Base-by-base conservation (phyloP, 2,888 invertebrate genomes). In the Tipula unca region DNA sequence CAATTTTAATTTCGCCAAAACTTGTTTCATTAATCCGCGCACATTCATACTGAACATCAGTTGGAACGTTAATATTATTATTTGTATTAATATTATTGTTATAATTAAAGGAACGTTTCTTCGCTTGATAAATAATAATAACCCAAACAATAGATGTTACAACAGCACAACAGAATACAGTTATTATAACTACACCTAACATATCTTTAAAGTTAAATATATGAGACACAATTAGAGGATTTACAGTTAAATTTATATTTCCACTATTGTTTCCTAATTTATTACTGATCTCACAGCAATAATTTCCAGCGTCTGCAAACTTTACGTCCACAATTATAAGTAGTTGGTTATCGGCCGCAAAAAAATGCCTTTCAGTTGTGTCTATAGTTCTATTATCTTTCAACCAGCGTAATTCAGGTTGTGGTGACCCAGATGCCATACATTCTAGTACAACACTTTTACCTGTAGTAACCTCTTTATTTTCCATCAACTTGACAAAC, bases 71-170 rank as follows among this genome's bases (percentile, higher is more conserved):
- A 48, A 48, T 48, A 39, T 36, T 82, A 85, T 20, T 85, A 85
- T 86, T 86, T 42, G 25, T 36, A 69, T 85, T 85, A 29, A 36
- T 25, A 48, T 48, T 54, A 36, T 84, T 69, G 6, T 54, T 85
- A 4, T 29, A 82, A 14, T 29, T 85, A 48, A 85, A 85, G 82
- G 35, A 92, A 39, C 94, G 93, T 90, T 95, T 94, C 87, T 96
- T 92, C 3, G 96, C 96, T 89, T 96, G 95, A 90, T 96, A 97
- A 88, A 97, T 97, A 87, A 97, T 96, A 86, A 97, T 94, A 85
- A 97, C 96, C 97, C 98, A 98, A 85, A 97, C 94, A 17, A 96
- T 93, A 0, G 97, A 97, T 6, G 97, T 98, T n/a, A 95, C 95
- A 17, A 98, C 96, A 85, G 97, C 95, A 91, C 97, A 96, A 90